phyloP scores from a whole-genome alignment of 2,888 invertebrate genomes.

The Cheiracanthium punctorium region DNA sequence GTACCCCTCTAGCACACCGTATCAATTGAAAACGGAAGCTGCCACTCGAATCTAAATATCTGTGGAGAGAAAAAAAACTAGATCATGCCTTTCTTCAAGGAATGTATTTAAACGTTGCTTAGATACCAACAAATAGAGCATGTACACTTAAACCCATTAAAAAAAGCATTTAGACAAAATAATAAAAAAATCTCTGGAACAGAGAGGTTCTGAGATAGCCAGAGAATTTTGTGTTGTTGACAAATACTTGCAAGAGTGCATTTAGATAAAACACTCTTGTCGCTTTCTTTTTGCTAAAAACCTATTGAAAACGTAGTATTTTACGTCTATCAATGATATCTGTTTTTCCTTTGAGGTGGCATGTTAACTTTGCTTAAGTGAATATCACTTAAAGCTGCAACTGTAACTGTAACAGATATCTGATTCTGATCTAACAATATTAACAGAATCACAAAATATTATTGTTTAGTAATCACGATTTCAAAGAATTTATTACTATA shows the following conservation, averaged over 20 bases:
- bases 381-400: no score
- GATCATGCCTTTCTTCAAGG: not conserved
- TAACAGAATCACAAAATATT: no score
- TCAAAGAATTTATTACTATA: no score
- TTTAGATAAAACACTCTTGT: conserved; percentile 29
- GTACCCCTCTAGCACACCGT: not conserved
- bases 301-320: no score
- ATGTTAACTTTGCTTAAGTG: no score
- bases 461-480: no score
- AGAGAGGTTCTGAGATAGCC: not conserved
- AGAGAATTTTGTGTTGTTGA: conserved; percentile 33
- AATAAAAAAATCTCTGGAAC: not conserved
- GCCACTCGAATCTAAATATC: not conserved
- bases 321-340: no score
- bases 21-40: not conserved
- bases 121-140: not conserved
- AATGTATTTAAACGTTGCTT: not conserved
- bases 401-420: no score
- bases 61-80: not conserved
- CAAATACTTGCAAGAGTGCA: conserved; percentile 33
- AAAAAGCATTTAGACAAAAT: not conserved
- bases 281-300: not conserved
- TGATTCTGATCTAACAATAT: no score
- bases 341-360: no score
- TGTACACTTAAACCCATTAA: not conserved